A percentile compares a stretch with the other conserved stretches of the same genome.
Conservation (phyloP, 2,113 vertebrate genomes). For the Etheostoma spectabile region DNA sequence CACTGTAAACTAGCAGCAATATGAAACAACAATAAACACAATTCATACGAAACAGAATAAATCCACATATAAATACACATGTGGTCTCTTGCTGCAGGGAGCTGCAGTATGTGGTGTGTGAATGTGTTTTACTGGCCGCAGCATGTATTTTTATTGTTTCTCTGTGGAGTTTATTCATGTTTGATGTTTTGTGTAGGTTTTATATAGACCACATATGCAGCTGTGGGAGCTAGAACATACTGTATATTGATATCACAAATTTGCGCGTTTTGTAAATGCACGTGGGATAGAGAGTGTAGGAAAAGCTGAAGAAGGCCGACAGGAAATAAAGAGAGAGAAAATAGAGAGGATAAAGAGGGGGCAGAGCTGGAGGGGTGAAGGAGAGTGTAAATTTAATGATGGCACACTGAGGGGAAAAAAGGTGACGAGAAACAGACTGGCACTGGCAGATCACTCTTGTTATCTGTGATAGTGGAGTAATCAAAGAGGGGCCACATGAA, state of each 20-base stretch:
- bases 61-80: constrained; percentile 36
- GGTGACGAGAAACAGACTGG: constrained; percentile 1
- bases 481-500: constrained; percentile 38
- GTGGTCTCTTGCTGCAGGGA: constrained; percentile 5
- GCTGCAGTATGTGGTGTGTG: neutral
- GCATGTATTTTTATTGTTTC: constrained; percentile 33
- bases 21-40: constrained; percentile 67
- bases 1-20: constrained; percentile 59
- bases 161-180: constrained; percentile 13
- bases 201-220: neutral
- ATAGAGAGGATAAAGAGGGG: constrained; percentile 3
- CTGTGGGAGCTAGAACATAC: constrained; percentile 9
- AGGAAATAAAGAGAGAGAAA: constrained; percentile 3
- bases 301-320: neutral
- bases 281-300: neutral
- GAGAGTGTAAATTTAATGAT: constrained; percentile 43
- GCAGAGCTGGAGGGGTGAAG: constrained; percentile 21
- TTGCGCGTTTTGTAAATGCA: neutral
- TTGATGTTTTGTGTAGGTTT: constrained; percentile 6
- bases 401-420: constrained; percentile 16
- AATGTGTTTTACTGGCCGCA: constrained; percentile 4
- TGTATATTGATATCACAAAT: neutral
- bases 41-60: constrained; percentile 49
- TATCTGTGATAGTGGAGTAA: constrained; percentile 36
- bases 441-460: constrained; percentile 17